Evolutionary conservation across 2,113 vertebrate genomes (phyloP).

Genomic region (Aldabrachelys gigantea): DNA sequence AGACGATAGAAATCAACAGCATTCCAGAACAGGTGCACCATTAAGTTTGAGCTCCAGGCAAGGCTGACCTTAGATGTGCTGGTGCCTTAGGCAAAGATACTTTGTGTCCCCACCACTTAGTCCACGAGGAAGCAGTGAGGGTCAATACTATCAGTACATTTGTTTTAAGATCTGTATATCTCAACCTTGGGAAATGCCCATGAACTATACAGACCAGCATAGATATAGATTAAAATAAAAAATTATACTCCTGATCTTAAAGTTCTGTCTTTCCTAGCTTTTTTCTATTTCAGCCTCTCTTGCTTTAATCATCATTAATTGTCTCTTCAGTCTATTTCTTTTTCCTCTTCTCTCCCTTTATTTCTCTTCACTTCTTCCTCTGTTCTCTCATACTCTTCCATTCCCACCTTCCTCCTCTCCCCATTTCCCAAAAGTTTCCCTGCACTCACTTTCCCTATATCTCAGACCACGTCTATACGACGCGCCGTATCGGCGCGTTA

Average conservation of each 20-base stretch:
- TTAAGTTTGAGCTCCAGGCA: neutral
- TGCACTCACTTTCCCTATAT: neutral
- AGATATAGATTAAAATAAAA: neutral
- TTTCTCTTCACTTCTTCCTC: neutral
- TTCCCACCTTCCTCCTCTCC: neutral
- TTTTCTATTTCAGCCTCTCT: neutral
- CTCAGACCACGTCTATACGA: no score
- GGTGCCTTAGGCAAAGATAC: rapidly evolving
- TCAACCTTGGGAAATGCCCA: neutral
- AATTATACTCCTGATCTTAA: neutral
- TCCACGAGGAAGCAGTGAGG: rapidly evolving
- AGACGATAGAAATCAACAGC: neutral
- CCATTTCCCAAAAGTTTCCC: neutral
- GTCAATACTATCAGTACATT: neutral
- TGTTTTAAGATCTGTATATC: neutral
- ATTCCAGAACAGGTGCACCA: neutral
- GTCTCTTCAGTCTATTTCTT: neutral
- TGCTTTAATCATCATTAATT: neutral
- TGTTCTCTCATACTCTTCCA: neutral
- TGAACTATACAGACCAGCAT: neutral
- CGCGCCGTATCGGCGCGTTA: no score
- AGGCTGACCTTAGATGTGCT: neutral
- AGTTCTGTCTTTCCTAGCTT: neutral
- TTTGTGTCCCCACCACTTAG: neutral
- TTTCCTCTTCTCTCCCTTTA: neutral